phyloP scores from a whole-genome alignment of 2,888 invertebrate genomes.

The Orthosia cruda region DNA sequence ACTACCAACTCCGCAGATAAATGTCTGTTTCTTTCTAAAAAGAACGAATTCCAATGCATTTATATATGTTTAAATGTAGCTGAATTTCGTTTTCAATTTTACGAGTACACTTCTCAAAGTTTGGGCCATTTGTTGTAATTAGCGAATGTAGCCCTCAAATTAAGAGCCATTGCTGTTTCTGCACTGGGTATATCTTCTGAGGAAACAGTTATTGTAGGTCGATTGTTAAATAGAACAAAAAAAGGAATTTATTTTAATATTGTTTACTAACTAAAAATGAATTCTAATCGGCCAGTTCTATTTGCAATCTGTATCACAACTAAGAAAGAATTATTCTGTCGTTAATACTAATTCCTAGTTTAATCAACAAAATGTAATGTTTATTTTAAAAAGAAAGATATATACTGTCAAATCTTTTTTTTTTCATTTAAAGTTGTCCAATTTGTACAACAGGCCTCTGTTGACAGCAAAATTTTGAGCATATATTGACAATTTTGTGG shows the following conservation, averaged over 20 bases:
- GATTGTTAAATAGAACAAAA: neutral
- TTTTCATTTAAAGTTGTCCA: no score
- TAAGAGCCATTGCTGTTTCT: slow-evolving; percentile 23
- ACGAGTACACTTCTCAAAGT: slow-evolving; percentile 13
- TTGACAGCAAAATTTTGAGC: no score
- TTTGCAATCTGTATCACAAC: neutral
- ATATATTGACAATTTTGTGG: no score
- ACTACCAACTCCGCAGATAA: no score
- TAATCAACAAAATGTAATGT: no score
- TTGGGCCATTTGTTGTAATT: slow-evolving; percentile 38
- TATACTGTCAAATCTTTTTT: no score
- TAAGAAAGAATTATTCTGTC: neutral
- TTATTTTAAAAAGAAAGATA: no score
- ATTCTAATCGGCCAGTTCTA: neutral
- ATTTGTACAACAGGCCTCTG: no score
- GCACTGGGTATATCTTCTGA: slow-evolving; percentile 5
- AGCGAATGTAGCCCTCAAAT: slow-evolving; percentile 30
- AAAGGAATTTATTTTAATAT: neutral
- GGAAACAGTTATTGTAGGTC: neutral
- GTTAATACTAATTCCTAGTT: neutral
- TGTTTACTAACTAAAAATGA: neutral
- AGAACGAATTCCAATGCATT: no score
- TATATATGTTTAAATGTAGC: no score
- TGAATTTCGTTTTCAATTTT: slow-evolving; percentile 21
- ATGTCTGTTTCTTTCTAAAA: no score